Evolutionary conservation across 2,113 vertebrate species (phyloP), one percentile per base, ranked within the genome.

Genomic region (Myiozetetes cayanensis): DNA sequence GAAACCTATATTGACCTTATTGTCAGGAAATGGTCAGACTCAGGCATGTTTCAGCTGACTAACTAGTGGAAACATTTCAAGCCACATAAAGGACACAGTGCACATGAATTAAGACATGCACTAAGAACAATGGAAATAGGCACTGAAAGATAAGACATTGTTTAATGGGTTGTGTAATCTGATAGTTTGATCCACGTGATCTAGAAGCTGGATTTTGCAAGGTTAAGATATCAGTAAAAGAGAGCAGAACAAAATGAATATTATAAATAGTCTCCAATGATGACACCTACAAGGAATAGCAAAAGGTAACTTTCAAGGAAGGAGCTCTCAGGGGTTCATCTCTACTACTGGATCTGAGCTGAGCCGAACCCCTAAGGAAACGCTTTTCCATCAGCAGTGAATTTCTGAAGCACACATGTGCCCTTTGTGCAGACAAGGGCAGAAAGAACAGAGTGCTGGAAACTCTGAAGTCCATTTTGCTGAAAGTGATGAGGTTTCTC

Each of bases 61-160:
- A 66, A n/a, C 58, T 79, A 93, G 61, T 46, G 41, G 49, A 85
- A 91, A 65, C 2, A 0, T 91, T 95, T 80, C 72, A 87, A 84
- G 65, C 20, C 52, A 65, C 53, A 27, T 52, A 37, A 86, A 66
- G 33, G 70, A 72, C 35, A 94, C n/a, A 37, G 61, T 0, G 2
- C 2, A 0, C 22, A 41, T 58, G 88, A 93, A 96, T 95, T 92
- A 89, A 96, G 96, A 96, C 0, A 0, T 65, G 31, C 58, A 35
- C 27, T 35, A 81, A 88, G 76, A 90, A 96, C 79, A 96, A 78
- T 72, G 24, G 65, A 92, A 94, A 84, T 61, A 92, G 87, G 87
- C 82, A 93, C 61, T 90, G 88, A 96, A 92, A 96, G 79, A 84
- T 94, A 94, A 93, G 87, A 83, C 63, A 44, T 50, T 85, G 63